Percentiles rank a stretch among this genome's conserved stretches.
Evolutionary conservation across 2,797 vertebrate genomes (phyloP).

Genomic region (Alauda arvensis): DNA sequence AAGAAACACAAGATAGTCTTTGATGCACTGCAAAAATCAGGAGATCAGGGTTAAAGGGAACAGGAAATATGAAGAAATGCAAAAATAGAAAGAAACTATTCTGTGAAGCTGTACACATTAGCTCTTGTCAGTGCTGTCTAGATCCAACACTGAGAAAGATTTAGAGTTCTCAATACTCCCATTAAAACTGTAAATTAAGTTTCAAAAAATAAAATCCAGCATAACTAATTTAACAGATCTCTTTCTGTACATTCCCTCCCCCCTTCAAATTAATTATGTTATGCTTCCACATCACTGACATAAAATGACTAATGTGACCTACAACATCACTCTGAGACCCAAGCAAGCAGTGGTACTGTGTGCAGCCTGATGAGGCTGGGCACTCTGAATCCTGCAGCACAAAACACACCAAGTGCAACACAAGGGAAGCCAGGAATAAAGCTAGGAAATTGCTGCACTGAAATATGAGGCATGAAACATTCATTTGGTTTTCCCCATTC

Average conservation of each 20-base stretch:
- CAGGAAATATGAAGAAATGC: not conserved
- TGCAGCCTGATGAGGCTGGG: not conserved
- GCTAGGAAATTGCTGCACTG: not conserved
- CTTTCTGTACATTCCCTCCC: not conserved
- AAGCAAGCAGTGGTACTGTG: not conserved
- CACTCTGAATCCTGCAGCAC: not conserved
- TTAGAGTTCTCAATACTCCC: not conserved
- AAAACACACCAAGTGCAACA: not conserved
- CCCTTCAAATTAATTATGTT: not conserved
- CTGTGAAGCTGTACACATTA: not conserved
- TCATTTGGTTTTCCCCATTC: not conserved
- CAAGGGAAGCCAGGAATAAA: not conserved
- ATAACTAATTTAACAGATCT: not conserved
- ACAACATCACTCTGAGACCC: not conserved
- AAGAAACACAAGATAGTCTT: not conserved
- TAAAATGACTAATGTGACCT: fast-evolving
- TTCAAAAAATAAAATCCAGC: not conserved
- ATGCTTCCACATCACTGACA: not conserved
- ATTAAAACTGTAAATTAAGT: not conserved
- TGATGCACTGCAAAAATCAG: not conserved
- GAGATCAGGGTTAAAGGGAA: not conserved
- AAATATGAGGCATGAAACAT: conserved; percentile 25
- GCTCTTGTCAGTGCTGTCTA: not conserved
- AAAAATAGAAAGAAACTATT: not conserved
- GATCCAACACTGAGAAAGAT: not conserved